Base-by-base conservation (phyloP, 2,888 invertebrate species). In the Glyphotaelius pellucidus region DNA sequence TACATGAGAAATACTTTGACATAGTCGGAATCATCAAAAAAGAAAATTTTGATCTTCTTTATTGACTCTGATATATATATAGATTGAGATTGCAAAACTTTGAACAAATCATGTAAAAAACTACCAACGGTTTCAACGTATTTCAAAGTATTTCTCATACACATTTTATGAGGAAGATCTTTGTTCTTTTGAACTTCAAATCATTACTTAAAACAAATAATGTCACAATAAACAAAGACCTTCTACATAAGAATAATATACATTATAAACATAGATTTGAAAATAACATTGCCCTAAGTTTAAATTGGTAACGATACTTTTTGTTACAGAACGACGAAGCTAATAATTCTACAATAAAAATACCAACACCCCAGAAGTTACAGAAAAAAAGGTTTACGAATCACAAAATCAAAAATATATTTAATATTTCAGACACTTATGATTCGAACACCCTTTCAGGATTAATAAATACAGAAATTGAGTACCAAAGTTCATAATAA, bases 271-370 rank as follows among this genome's bases (percentile, higher is more conserved):
- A 83, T 35, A 31, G 0, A 83, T 30, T 32, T 35, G 31, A 32
- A 83, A 83, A 31, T 83, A 25, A 19, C 19, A 83, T 83, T 12
- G 19, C 25, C 38, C 15, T 38, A 52, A 5, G 19, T 52, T 52
- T 52, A 52, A 67, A 31, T 93, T 92, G 93, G 93, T 93, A 93
- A 93, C 93, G 93, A 93, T 93, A 93, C 93, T 92, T 93, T 93
- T 47, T 92, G 81, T 91, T 89, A 92, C 90, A 90, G 80, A 88
- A 89, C 67, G 47, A 31, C 32, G 14, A n/a, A 52, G 52, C 12
- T 87, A 47, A 14, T 67, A 52, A 52, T 67, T 87, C 19, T 0
- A 30, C 86, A 42, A 47, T 86, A 86, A 80, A 79, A 89, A 86
- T 47, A 93, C 93, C 93, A 93, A 93, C 92, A 93, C 93, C 93